phyloP scores from a whole-genome alignment of 2,888 invertebrate genomes.

The Microchrysa polita region DNA sequence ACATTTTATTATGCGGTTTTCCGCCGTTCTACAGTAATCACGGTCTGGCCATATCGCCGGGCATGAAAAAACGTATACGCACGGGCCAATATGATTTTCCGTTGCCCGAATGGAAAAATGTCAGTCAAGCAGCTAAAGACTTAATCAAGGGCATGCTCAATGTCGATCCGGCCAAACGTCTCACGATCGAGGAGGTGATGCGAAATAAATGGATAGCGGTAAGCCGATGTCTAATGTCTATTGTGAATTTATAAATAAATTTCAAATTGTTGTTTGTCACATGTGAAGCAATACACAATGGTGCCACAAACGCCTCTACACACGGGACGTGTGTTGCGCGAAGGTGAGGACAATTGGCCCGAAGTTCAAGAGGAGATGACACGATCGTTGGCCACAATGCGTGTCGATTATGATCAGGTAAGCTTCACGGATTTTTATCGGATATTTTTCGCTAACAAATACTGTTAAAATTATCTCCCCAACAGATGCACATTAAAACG shows the following conservation, averaged over 20 bases:
- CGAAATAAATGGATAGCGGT: conserved; percentile 87
- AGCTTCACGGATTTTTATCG: no score
- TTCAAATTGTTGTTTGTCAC: conserved; percentile 18
- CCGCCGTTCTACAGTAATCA: conserved; percentile 99
- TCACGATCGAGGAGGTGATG: conserved; percentile 92
- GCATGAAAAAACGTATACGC: conserved; percentile 91
- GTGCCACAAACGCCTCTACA: conserved; percentile 96
- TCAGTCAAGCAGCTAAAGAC: conserved; percentile 94
- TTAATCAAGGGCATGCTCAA: conserved; percentile 93
- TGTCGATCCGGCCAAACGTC: conserved; percentile 89
- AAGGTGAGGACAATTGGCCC: conserved; percentile 93
- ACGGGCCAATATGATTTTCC: conserved; percentile 98
- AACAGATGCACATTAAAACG: conserved; percentile 87
- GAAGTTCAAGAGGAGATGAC: conserved; percentile 99
- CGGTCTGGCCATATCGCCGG: conserved; percentile 97
- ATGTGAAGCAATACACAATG: conserved; percentile 75
- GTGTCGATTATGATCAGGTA: conserved; percentile 95
- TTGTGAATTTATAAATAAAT: conserved; percentile 15
- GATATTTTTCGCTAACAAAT: background rate
- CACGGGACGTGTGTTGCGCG: conserved; percentile 87
- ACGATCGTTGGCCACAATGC: conserved; percentile 95
- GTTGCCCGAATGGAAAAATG: conserved; percentile 93
- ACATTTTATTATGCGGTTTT: conserved; percentile 97
- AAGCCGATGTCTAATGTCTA: conserved; percentile 63
- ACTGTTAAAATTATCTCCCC: background rate